These are phyloP conservation scores for Atractosteus spatula DNA, from an alignment of 2,113 vertebrate species.

Conservation along the genomic window DNA sequence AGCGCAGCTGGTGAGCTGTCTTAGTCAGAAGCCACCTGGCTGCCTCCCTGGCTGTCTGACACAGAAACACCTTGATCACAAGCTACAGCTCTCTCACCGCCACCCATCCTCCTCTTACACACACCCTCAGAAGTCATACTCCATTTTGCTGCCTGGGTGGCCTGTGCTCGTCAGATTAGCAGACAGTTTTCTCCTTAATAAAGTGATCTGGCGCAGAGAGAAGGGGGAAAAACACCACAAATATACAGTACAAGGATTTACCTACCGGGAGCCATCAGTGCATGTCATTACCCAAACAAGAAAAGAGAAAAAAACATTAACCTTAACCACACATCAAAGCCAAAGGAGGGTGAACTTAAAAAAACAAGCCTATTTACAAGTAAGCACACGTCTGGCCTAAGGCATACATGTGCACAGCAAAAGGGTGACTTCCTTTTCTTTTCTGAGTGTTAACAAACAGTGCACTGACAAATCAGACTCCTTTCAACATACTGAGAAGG, in stretches of 20 bases:
- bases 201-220: background rate
- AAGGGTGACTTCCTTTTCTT: background rate
- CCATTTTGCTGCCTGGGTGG: constrained; percentile 1
- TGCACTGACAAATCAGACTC: background rate
- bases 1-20: too few species aligned
- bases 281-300: background rate
- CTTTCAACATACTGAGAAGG: background rate
- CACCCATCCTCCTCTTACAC: background rate
- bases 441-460: background rate
- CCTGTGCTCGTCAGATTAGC: background rate
- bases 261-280: background rate
- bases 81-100: background rate
- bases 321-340: constrained; percentile 56
- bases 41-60: background rate
- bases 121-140: too few species aligned
- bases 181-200: background rate
- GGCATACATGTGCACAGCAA: background rate
- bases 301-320: constrained; percentile 29
- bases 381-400: background rate
- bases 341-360: constrained; percentile 52
- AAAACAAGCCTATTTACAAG: constrained; percentile 13
- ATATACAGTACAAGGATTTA: background rate
- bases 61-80: background rate
- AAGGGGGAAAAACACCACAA: background rate
- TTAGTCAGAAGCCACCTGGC: background rate